Percentiles rank a stretch among this genome's conserved stretches.
Conservation (phyloP, 64 coral and sea anemone species). For the Acropora tenuis region DNA sequence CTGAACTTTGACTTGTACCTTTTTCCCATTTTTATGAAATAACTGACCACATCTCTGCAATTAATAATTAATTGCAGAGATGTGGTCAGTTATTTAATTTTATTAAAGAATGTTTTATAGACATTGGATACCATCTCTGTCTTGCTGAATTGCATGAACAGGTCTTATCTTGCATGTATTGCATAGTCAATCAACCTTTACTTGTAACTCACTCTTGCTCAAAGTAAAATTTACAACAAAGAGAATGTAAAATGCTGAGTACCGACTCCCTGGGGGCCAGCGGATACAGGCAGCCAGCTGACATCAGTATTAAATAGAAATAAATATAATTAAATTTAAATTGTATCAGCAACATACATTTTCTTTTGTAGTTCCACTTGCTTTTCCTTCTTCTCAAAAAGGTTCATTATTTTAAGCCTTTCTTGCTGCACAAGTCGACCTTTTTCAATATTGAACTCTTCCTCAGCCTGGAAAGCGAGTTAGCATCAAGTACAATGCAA, state of each 20-base stretch:
- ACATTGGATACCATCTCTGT: too few relatives aligned
- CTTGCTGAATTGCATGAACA: too few relatives aligned
- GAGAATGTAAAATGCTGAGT: too few relatives aligned
- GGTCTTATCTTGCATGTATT: too few relatives aligned
- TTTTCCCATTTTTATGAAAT: too few relatives aligned
- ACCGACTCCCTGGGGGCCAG: too few relatives aligned
- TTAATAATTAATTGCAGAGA: background rate
- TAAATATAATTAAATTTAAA: background rate
- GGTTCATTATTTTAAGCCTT: constrained; percentile 92
- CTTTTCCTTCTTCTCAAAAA: constrained; percentile 98
- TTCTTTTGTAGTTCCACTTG: constrained; percentile 98
- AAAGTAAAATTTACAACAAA: too few relatives aligned
- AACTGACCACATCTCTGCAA: background rate
- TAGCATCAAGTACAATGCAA: background rate
- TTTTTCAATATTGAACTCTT: constrained; percentile 98
- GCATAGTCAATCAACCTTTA: too few relatives aligned
- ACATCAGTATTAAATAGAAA: too few relatives aligned
- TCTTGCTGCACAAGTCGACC: constrained; percentile 94
- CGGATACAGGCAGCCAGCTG: too few relatives aligned
- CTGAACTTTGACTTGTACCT: too few relatives aligned
- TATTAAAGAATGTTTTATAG: background rate
- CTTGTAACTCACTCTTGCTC: too few relatives aligned
- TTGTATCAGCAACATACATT: constrained; percentile 65
- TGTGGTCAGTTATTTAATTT: background rate
- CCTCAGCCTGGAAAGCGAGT: constrained; percentile 76